Base-by-base conservation (phyloP, 2,888 invertebrate genomes). In the Cosmopolites sordidus region DNA sequence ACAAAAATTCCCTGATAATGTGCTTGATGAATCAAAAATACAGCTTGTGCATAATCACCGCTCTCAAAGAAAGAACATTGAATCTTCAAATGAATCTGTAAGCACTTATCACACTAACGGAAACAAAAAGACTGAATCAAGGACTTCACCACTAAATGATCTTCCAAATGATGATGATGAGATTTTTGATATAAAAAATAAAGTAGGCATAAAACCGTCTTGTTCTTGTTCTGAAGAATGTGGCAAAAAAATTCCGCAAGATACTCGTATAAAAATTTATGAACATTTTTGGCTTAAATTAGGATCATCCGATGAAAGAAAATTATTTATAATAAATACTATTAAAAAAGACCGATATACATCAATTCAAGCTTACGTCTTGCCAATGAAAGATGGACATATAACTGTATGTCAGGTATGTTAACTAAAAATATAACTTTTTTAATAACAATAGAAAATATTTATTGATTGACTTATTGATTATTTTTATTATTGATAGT, bases 271-370 rank as follows among this genome's bases (percentile, higher is more conserved):
- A 15, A 55, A 55, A 30, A 51, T 55, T 17, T 51, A 55, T 41
- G 55, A 51, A 15, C 55, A 55, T 29, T 55, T 55, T 37, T 55
- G 55, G 55, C 22, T 43, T 9, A 51, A 55, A 16, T 39, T 55
- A 27, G 38, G 33, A 16, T 48, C 47, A 16, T 48, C 51, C 46
- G 48, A 43, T 37, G 55, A 55, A 12, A 38, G 55, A 22, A 55
- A 55, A 30, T 30, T 55, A 12, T 55, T 55, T 30, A 47, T 55
- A 12, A 48, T 55, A 16, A 55, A 51, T 30, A 55, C 55, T 14
- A 41, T 51, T 11, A 46, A 48, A 43, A 55, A 44, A 29, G 55
- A 55, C 33, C 12, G 48, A 43, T 48, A 48, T 42, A 55, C 55
- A 43, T 55, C 51, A 2, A 44, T 55, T 30, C 18, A 48, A 41